phyloP scores from a whole-genome alignment of 2,797 vertebrate species.

The Sebastes goodei region DNA sequence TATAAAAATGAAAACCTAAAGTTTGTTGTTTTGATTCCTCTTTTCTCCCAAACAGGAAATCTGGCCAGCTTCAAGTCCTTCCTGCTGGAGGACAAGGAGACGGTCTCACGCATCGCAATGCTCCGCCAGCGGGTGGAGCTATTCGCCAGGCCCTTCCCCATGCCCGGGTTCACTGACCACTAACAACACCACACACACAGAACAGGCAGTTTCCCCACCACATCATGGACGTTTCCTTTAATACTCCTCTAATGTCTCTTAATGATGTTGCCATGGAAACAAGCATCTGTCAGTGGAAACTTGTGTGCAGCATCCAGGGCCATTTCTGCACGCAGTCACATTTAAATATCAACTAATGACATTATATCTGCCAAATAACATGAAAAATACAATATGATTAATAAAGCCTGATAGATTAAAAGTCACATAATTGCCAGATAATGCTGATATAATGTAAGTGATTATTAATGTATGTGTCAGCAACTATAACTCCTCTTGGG shows the following conservation, averaged over 20 bases:
- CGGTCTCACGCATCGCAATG: constrained; percentile 69
- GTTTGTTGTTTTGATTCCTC: background rate
- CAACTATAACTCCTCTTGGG: background rate
- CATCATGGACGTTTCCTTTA: background rate
- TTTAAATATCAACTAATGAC: background rate
- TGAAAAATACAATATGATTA: background rate
- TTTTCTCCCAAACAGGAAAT: constrained; percentile 73
- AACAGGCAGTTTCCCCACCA: background rate
- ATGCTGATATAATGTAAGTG: background rate
- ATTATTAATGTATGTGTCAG: background rate
- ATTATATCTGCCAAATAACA: background rate
- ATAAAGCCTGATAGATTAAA: background rate
- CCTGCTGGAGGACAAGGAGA: constrained; percentile 81
- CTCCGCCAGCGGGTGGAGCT: constrained; percentile 86
- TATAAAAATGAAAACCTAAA: background rate
- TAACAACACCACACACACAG: background rate
- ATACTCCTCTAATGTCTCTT: background rate
- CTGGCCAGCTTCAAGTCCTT: constrained; percentile 86
- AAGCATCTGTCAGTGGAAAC: background rate
- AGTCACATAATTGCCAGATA: background rate
- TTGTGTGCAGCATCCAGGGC: background rate
- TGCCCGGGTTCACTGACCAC: constrained; percentile 85
- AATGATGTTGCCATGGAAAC: background rate
- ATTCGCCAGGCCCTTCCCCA: constrained; percentile 89
- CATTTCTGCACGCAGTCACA: background rate